These are phyloP conservation scores for Chelidonichthys spinosus DNA, from an alignment of 2,797 vertebrate genomes.

Conservation along the genomic window DNA sequence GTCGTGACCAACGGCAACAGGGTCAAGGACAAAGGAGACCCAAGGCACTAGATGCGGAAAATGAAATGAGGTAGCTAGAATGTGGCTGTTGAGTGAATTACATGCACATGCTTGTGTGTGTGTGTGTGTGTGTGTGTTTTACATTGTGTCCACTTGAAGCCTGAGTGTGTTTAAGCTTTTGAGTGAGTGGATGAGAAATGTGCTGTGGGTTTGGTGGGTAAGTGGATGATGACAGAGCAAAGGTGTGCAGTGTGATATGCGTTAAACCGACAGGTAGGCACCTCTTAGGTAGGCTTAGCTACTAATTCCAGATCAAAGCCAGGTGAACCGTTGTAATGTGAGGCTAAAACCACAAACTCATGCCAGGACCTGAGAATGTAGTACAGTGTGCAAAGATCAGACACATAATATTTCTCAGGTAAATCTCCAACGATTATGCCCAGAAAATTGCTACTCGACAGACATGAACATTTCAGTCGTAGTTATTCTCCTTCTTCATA, in stretches of 20 bases:
- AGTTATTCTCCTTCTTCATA: background rate
- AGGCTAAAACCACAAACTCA: slow-evolving; percentile 67
- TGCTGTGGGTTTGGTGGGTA: slow-evolving; percentile 62
- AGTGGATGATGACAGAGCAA: slow-evolving; percentile 68
- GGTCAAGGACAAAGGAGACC: slow-evolving; percentile 76
- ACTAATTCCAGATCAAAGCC: slow-evolving; percentile 77
- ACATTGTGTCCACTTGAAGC: slow-evolving; percentile 26
- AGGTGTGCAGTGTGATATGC: slow-evolving; percentile 62
- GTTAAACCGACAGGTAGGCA: slow-evolving; percentile 58
- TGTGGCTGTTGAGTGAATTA: slow-evolving; percentile 72
- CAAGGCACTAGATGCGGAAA: slow-evolving; percentile 67
- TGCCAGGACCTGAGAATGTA: slow-evolving; percentile 40
- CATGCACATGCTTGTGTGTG: slow-evolving; percentile 22
- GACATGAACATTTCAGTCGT: slow-evolving; percentile 2
- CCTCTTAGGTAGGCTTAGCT: slow-evolving; percentile 63
- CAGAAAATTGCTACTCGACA: slow-evolving; percentile 5
- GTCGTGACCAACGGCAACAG: slow-evolving; percentile 52
- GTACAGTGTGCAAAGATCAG: slow-evolving; percentile 57
- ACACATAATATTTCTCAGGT: slow-evolving; percentile 51
- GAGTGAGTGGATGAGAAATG: slow-evolving; percentile 44
- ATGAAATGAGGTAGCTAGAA: slow-evolving; percentile 79
- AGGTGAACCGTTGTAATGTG: slow-evolving; percentile 65
- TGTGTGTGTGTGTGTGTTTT: slow-evolving; percentile 21
- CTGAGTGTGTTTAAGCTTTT: slow-evolving; percentile 42
- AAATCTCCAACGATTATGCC: slow-evolving; percentile 29